These are phyloP conservation scores for Oncorhynchus tshawytscha DNA, from an alignment of 2,113 vertebrate species.

Conservation along the genomic window DNA sequence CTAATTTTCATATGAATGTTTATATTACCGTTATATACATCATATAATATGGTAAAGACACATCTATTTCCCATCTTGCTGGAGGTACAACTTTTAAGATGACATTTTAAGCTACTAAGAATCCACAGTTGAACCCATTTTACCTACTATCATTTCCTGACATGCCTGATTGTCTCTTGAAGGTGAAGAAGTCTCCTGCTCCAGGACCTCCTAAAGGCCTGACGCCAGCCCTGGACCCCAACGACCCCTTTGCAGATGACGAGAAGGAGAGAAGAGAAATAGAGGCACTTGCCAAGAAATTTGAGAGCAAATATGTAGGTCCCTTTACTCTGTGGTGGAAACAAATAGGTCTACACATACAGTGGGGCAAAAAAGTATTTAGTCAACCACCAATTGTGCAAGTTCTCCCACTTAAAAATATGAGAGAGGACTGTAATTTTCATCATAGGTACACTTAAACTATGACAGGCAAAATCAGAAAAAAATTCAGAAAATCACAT, in stretches of 20 bases:
- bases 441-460: too few relatives aligned
- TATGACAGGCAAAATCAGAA: too few relatives aligned
- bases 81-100: too few relatives aligned
- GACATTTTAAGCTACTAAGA: neutral
- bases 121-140: neutral
- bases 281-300: slow-evolving; percentile 91
- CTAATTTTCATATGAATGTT: too few relatives aligned
- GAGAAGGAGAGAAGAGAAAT: slow-evolving; percentile 83
- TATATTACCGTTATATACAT: too few relatives aligned
- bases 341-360: neutral
- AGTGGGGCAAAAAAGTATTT: too few relatives aligned
- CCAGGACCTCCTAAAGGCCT: slow-evolving; percentile 66
- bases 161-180: neutral
- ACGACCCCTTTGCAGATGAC: slow-evolving; percentile 88
- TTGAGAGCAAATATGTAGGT: slow-evolving; percentile 98
- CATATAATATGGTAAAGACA: too few relatives aligned
- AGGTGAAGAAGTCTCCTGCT: slow-evolving; percentile 61
- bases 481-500: too few relatives aligned
- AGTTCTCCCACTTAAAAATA: too few relatives aligned
- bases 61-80: too few relatives aligned
- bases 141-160: neutral
- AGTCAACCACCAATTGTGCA: too few relatives aligned
- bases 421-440: too few relatives aligned
- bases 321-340: neutral
- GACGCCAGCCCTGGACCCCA: slow-evolving; percentile 71